Base-by-base conservation (phyloP, 2,888 invertebrate species). In the Orchesellides sinensis region DNA sequence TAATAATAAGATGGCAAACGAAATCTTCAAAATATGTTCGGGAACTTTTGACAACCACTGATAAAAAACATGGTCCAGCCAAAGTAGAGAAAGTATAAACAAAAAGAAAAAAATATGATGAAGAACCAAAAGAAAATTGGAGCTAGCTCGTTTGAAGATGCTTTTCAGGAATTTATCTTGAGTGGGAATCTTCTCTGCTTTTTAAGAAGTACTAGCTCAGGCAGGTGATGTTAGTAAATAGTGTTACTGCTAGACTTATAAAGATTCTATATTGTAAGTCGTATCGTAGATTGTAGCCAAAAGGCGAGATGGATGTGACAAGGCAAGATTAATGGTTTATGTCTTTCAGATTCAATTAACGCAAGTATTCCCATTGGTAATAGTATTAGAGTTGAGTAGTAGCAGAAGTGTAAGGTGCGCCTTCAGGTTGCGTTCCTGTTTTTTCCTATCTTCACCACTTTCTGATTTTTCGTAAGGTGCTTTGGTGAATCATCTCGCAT, bases 321-420 rank as follows among this genome's bases (percentile, higher is more conserved):
- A 72, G 72, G 72, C 56, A 79, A 79, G 79, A 79, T 79, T 79
- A 79, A 79, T 79, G 79, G 72, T 72, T 72, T 72, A 79, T 79
- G 65, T 65, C 79, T 79, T 79, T 79, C 79, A 79, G 79, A 79
- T 79, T 79, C 79, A 79, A 79, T 79, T 79, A 79, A 79, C 72
- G 65, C 72, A 79, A 79, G 72, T 72, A 79, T 70, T 78, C 78
- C 78, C 78, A 35, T 45, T 70, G 78, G 78, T 70, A 70, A 61
- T 69, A 40, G 77, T 59, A 59, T 75, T 59, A 68, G 40, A 63
- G 77, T 29, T 77, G 52, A 23, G 65, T 47, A 19, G 49, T 14
- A 65, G 40, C 17, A 45, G 12, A 27, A 27, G 47, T 10, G 29
- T 29, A 32, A 61, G 61, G 61, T 61, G 61, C 32, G 23, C 35